Percentiles rank a stretch among this genome's conserved stretches.
Evolutionary conservation across 1,140 invertebrate genomes (phyloP).

Genomic region (Laupala kohalensis): DNA sequence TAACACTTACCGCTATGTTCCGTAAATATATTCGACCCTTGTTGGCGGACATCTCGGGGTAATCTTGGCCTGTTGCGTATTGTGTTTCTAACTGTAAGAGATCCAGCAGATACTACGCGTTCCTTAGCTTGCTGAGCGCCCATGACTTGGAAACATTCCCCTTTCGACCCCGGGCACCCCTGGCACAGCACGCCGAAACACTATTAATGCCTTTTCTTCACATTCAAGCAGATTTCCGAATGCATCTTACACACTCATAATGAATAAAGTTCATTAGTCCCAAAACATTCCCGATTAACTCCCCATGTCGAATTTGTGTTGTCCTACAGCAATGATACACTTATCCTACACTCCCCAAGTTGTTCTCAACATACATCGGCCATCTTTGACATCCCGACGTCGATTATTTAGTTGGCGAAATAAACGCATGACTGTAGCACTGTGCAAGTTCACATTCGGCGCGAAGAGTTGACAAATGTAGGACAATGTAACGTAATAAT

Average conservation of each 20-base stretch:
- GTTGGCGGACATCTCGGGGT: slow-evolving; percentile 61
- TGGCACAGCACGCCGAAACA: slow-evolving; percentile 21
- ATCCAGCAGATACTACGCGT: slow-evolving; percentile 47
- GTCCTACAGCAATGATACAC: slow-evolving; percentile 14
- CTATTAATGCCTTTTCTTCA: slow-evolving; percentile 16
- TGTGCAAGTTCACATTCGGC: not conserved
- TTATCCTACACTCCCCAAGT: slow-evolving; percentile 18
- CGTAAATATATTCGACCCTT: slow-evolving; percentile 77
- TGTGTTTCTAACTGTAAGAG: slow-evolving; percentile 46
- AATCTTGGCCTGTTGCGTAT: slow-evolving; percentile 49
- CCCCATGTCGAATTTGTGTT: not conserved
- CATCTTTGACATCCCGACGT: slow-evolving; percentile 38
- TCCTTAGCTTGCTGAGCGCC: slow-evolving; percentile 83
- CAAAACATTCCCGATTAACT: not conserved
- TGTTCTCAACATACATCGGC: slow-evolving; percentile 28
- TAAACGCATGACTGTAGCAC: slow-evolving; percentile 10
- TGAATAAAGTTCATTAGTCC: slow-evolving; percentile 1
- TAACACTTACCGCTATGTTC: slow-evolving; percentile 67
- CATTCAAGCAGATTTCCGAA: slow-evolving; percentile 15
- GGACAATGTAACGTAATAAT: too few species aligned
- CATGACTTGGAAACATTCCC: slow-evolving; percentile 38
- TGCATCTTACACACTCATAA: slow-evolving; percentile 8
- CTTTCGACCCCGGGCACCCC: slow-evolving; percentile 18
- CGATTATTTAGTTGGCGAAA: slow-evolving; percentile 33
- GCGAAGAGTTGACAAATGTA: not conserved